Evolutionary conservation across 35 echinoderm and acorn worm genomes (phyloP), one percentile per base, ranked within the genome.

Genomic region (Ophioderma brevispina): DNA sequence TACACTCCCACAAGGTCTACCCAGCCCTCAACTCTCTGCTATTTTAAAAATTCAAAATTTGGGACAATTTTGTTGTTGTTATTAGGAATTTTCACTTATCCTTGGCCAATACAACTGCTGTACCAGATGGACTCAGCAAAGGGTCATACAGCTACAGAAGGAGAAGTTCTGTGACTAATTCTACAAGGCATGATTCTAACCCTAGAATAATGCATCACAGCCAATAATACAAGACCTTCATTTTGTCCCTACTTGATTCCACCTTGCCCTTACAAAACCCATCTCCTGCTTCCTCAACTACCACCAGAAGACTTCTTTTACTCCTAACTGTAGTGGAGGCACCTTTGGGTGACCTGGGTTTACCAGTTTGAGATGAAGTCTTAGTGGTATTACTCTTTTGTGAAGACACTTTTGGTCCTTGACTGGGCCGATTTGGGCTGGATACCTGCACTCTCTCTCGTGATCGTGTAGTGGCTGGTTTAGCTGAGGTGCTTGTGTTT

Each of bases 311-410:
- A 21, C 49, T 87, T 87, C 85, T 78, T 87, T 78, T 87, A 23
- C 28, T 50, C 13, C 38, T 37, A 1, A 64, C 31, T 41, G 36
- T 13, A 0, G 64, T 76, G 23, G 2, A 5, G 31, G 35, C 85
- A 32, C 85, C 75, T 87, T 87, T 87, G 5, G 85, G 85, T 14
- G 85, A 87, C 30, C 1, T 39, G 0, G 85, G 85, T 31, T 87
- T 87, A 0, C 64, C 85, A 33, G 31, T 76, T 80, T 39, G 78
- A 39, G 78, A 80, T 77, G 85, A 76, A 37, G 36, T 49, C n/a
- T 36, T 40, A 33, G 35, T 31, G 14, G 78, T 35, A 21, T 49
- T 87, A 36, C 85, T 87, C 59, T 70, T 70, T 25, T 15, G 28
- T 70, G 59, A 30, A 3, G 59, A 70, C 59, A 30, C 17, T 70